A percentile compares a stretch with the other conserved stretches of the same genome.
phyloP scores from a whole-genome alignment of 2,888 invertebrate genomes.

The Agonopterix alstromeriana region DNA sequence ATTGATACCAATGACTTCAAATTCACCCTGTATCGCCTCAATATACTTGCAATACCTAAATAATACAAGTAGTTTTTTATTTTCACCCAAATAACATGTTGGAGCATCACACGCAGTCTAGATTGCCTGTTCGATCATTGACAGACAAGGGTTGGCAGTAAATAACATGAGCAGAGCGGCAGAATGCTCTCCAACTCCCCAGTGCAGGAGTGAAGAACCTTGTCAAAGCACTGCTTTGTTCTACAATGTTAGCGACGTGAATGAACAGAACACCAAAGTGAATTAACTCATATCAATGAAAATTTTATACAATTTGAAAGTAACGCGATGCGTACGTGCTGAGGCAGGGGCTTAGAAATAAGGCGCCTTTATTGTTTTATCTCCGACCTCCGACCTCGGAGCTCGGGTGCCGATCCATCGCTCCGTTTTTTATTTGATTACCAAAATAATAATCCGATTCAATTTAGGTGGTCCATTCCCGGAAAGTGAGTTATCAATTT shows the following conservation, averaged over 20 bases:
- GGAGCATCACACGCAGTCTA: too few species aligned
- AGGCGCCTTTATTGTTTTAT: constrained; percentile 25
- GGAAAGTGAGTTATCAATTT: constrained; percentile 20
- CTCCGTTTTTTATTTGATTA: constrained; percentile 32
- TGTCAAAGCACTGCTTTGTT: too few species aligned
- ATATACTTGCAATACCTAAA: too few species aligned
- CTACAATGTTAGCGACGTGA: background rate
- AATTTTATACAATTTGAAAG: constrained; percentile 20
- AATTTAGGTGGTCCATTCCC: constrained; percentile 23
- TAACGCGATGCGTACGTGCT: constrained; percentile 29
- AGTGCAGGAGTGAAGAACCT: too few species aligned
- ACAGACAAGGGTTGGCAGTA: too few species aligned
- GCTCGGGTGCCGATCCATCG: constrained; percentile 10
- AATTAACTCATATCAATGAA: constrained; percentile 2
- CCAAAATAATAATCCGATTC: constrained; percentile 23
- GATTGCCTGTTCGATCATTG: too few species aligned
- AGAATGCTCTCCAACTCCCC: too few species aligned
- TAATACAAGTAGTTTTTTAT: too few species aligned
- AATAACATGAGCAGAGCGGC: too few species aligned
- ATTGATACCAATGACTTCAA: too few species aligned
- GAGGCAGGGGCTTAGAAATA: background rate
- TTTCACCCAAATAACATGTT: too few species aligned
- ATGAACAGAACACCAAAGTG: background rate
- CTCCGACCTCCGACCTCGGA: constrained; percentile 15
- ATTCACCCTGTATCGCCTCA: too few species aligned